phyloP scores from a whole-genome alignment of 2,113 vertebrate genomes.

The Cyprinus carpio region DNA sequence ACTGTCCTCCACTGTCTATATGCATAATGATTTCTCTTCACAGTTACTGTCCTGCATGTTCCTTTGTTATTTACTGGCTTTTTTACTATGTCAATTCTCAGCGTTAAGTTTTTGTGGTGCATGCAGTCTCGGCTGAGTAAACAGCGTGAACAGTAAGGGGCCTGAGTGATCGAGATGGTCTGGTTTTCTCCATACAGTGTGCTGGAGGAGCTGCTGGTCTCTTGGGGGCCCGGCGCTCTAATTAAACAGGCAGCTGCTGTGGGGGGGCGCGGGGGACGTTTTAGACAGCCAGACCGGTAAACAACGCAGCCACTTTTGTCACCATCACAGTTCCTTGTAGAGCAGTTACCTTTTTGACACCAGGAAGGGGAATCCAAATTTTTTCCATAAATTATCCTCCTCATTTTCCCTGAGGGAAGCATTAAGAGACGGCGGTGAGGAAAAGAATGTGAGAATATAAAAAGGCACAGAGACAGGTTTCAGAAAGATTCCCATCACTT shows the following conservation, averaged over 20 bases:
- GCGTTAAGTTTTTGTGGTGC: conserved; percentile 38
- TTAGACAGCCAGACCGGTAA: conserved; percentile 35
- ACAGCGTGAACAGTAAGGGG: conserved; percentile 41
- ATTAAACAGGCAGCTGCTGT: conserved; percentile 61
- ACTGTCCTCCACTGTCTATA: background rate
- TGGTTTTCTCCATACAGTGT: conserved; percentile 27
- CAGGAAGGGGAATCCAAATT: conserved; percentile 27
- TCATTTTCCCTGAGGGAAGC: conserved; percentile 32
- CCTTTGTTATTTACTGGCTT: conserved; percentile 18
- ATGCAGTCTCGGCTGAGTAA: conserved; percentile 46
- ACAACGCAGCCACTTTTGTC: conserved; percentile 31
- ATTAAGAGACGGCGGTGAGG: background rate
- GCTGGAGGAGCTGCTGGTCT: conserved; percentile 46
- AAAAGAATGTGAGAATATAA: conserved; percentile 7
- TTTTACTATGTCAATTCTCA: conserved; percentile 52
- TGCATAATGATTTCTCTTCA: conserved; percentile 12
- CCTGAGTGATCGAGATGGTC: conserved; percentile 50
- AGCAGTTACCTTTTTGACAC: conserved; percentile 50
- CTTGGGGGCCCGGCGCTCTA: conserved; percentile 50
- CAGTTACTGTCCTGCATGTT: conserved; percentile 32
- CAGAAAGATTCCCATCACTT: background rate
- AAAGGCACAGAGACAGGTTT: background rate
- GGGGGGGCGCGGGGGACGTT: conserved; percentile 29
- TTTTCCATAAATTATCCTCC: conserved; percentile 49
- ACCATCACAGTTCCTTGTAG: conserved; percentile 35